A percentile compares a stretch with the other conserved stretches of the same genome.
phyloP scores from a whole-genome alignment of 2,888 invertebrate species.

The Campoletis raptor region DNA sequence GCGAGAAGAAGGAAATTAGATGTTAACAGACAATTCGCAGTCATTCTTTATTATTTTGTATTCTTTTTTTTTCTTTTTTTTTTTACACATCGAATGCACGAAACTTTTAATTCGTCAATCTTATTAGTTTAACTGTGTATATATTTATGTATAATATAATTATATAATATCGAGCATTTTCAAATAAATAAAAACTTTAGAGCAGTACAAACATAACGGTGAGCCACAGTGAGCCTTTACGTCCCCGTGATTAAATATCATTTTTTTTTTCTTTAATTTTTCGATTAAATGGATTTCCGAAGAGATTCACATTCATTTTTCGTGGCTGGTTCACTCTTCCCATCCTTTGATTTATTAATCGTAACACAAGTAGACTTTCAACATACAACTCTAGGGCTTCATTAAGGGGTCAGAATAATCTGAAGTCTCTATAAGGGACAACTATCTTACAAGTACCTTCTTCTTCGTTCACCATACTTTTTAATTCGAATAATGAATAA shows the following conservation, averaged over 20 bases:
- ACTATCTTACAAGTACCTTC: constrained; percentile 37
- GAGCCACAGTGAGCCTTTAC: not conserved
- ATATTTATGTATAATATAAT: constrained; percentile 20
- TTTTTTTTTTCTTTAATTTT: not conserved
- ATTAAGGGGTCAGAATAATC: constrained; percentile 3
- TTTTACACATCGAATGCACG: constrained; percentile 24
- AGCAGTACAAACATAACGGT: constrained; percentile 77
- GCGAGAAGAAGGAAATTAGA: not conserved
- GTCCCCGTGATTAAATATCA: not conserved
- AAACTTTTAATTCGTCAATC: constrained; percentile 32
- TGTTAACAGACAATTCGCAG: constrained; percentile 47
- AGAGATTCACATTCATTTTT: constrained; percentile 34
- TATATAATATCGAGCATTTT: constrained; percentile 74
- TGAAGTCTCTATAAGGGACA: constrained; percentile 40
- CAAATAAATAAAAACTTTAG: constrained; percentile 81
- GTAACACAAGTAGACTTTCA: not conserved
- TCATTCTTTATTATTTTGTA: constrained; percentile 48
- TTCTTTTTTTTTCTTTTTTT: constrained; percentile 51
- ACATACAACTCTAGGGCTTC: constrained; percentile 2
- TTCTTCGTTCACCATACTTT: not conserved
- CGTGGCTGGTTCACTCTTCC: constrained; percentile 3
- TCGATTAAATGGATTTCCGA: constrained; percentile 29
- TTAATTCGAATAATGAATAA: constrained; percentile 30
- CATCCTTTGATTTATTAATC: not conserved
- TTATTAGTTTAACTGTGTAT: constrained; percentile 22